phyloP scores from a whole-genome alignment of 2,797 vertebrate genomes.

The Onychomys torridus region DNA sequence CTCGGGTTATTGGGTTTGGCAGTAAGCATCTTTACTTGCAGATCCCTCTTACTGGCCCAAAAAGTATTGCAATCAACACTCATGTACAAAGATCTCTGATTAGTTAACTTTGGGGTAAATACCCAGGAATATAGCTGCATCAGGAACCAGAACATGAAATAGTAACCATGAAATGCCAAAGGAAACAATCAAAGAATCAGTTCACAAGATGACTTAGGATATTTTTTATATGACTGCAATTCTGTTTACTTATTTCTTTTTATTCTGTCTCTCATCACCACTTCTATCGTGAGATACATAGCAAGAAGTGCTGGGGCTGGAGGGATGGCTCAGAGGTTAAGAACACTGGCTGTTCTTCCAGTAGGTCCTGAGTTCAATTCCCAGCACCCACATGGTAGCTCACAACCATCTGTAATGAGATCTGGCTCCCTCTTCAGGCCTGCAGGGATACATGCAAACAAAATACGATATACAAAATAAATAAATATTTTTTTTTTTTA shows the following conservation, averaged over 20 bases:
- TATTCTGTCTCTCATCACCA: neutral
- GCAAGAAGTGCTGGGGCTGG: neutral
- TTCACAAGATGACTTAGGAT: neutral
- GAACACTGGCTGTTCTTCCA: too few species aligned
- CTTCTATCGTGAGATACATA: neutral
- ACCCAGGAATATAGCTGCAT: conserved; percentile 16
- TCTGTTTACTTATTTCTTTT: neutral
- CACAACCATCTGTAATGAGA: too few species aligned
- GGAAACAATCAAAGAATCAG: neutral
- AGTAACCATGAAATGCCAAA: neutral
- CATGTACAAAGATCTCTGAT: neutral
- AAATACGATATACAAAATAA: too few species aligned
- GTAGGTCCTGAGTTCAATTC: too few species aligned
- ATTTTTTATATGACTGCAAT: neutral
- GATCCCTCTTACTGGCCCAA: neutral
- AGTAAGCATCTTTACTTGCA: neutral
- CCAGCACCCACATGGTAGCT: too few species aligned
- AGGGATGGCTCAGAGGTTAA: too few species aligned
- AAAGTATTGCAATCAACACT: neutral
- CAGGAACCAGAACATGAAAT: neutral
- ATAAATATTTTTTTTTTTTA: too few species aligned
- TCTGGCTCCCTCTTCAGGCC: too few species aligned
- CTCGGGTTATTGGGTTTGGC: neutral
- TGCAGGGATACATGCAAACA: too few species aligned
- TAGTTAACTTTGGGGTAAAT: neutral